Evolutionary conservation across 2,113 vertebrate genomes (phyloP), one percentile per base, ranked within the genome.

Genomic region (Rhabdornis inornatus): DNA sequence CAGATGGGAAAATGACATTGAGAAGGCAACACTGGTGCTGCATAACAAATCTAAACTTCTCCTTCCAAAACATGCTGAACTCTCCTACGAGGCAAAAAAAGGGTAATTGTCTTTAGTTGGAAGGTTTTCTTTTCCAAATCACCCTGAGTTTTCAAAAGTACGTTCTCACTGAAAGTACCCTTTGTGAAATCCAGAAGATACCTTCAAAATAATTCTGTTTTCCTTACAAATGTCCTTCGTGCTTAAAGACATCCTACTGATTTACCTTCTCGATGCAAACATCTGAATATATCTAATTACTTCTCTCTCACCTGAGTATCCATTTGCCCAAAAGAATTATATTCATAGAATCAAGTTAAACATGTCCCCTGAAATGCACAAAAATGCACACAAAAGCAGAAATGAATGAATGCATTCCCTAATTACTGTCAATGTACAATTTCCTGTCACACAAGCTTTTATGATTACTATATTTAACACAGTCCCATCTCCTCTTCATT

Each of bases 1-100:
- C 95, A 96, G 92, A 94, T 95, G 94, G 86, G 83, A 49, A 87
- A 78, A 82, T 91, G 92, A 96, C 95, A 93, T 83, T 94, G 92
- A 90, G 88, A 90, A 89, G 72, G 87, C 87, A 94, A 53, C 30
- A 6, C 69, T 92, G 11, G 2, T 92, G 80, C 88, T 89, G 90
- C 71, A 90, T 87, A 80, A 78, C 75, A 95, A 95, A 93, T 77
- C 79, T 56, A 74, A 60, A 66, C 82, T 74, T 83, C 84, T 88
- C 53, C 50, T 74, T 80, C 63, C 78, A 83, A 89, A 88, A 74
- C 39, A 47, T 7, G 28, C 69, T 90, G 39, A 95, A 83, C 28
- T 85, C 59, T 70, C 55, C 82, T 31, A 80, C 2, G 8, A 70
- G 15, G 35, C 15, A 33, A 47, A 81, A 89, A 56, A 31, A 24